phyloP scores from a whole-genome alignment of 2,113 vertebrate species.

The Copsychus sechellarum region DNA sequence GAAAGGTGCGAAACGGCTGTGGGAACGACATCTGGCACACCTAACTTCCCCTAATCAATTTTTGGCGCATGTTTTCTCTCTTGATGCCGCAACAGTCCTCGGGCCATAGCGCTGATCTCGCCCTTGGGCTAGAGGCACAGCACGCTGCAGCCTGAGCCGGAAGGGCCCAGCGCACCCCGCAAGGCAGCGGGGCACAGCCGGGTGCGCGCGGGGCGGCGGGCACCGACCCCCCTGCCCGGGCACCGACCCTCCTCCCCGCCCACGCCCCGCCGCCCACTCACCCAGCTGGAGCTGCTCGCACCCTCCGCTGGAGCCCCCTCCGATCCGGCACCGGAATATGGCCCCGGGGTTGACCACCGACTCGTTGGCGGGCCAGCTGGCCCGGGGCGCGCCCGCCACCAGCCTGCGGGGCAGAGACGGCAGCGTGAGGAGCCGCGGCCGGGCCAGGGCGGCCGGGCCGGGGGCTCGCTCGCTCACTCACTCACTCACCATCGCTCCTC shows the following conservation, averaged over 20 bases:
- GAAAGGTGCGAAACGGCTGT: background rate
- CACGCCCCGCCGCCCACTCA: constrained; percentile 58
- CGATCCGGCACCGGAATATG: constrained; percentile 83
- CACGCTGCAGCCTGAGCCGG: background rate
- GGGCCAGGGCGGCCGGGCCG: no score
- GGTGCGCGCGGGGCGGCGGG: background rate
- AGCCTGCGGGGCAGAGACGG: constrained; percentile 75
- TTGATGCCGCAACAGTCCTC: no score
- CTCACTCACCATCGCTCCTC: constrained; percentile 81
- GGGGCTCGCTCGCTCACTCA: no score
- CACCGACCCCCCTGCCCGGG: no score
- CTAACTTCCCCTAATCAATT: background rate
- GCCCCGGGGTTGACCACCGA: constrained; percentile 81
- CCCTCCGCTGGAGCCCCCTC: constrained; percentile 30
- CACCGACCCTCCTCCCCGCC: background rate
- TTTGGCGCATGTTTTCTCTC: background rate
- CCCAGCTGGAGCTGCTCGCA: constrained; percentile 77
- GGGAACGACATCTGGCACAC: background rate
- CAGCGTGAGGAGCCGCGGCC: background rate
- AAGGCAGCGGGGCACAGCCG: background rate
- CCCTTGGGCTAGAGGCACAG: background rate
- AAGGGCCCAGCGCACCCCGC: background rate
- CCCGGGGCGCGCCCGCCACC: constrained; percentile 86
- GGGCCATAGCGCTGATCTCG: accelerated
- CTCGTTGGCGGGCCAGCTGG: constrained; percentile 68